A percentile compares a stretch with the other conserved stretches of the same genome.
These are phyloP conservation scores for Parnassius apollo DNA, from an alignment of 2,888 invertebrate species.

Conservation along the genomic window DNA sequence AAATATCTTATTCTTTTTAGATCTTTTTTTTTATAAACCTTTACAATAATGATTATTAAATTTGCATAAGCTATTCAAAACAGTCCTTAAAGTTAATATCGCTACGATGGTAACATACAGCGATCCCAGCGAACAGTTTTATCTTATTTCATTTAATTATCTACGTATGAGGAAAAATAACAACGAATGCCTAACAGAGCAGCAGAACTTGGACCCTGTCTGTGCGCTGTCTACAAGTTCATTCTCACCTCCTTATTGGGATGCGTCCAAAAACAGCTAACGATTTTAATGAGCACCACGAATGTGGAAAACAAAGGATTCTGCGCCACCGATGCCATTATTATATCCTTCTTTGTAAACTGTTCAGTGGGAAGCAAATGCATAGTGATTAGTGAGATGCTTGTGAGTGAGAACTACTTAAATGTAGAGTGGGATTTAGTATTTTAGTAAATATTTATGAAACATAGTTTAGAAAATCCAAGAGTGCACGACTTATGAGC, in stretches of 20 bases:
- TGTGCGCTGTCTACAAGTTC: conserved; percentile 13
- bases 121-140: no score
- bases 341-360: not conserved
- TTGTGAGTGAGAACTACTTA: not conserved
- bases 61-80: no score
- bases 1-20: no score
- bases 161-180: not conserved
- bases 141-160: not conserved
- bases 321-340: conserved; percentile 32
- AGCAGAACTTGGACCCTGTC: not conserved
- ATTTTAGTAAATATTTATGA: no score
- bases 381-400: not conserved
- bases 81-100: no score
- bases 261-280: conserved; percentile 38
- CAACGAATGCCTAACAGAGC: no score
- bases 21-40: no score
- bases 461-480: no score
- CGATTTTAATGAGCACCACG: conserved; percentile 47
- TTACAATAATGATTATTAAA: no score
- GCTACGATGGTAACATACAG: no score
- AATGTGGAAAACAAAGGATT: conserved; percentile 47
- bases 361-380: not conserved
- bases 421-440: no score
- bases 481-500: no score
- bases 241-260: conserved; percentile 40